A percentile compares a stretch with the other conserved stretches of the same genome.
Conservation (phyloP, 2,888 invertebrate species). For the Lapara coniferarum region DNA sequence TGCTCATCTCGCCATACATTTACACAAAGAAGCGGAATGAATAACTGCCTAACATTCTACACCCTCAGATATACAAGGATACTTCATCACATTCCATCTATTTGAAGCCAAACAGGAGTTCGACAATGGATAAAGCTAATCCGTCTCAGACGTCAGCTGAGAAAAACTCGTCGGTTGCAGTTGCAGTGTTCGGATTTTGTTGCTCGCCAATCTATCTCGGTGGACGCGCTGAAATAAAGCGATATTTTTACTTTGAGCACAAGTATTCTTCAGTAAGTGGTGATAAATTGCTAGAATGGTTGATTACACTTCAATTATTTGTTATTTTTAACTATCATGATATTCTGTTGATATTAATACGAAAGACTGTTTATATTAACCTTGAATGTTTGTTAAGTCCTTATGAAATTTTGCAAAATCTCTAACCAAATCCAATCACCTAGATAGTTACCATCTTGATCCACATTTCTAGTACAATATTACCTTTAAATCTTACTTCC, state of each 20-base stretch:
- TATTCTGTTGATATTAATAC: not conserved
- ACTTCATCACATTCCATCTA: not conserved
- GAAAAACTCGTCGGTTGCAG: constrained; percentile 8
- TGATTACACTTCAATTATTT: too few species aligned
- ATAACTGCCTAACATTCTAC: not conserved
- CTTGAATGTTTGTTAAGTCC: too few species aligned
- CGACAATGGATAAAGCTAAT: constrained; percentile 12
- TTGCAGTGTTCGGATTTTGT: constrained; percentile 10
- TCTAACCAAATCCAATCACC: too few species aligned
- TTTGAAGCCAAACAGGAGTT: not conserved
- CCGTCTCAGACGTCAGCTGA: constrained; percentile 12
- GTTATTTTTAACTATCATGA: too few species aligned
- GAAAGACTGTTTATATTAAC: not conserved
- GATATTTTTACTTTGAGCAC: constrained; percentile 5
- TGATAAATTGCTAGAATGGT: not conserved
- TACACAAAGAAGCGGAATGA: too few species aligned
- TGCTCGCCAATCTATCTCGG: constrained; percentile 14
- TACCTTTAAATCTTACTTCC: not conserved
- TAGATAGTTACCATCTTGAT: too few species aligned
- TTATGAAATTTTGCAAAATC: too few species aligned
- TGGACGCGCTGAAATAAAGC: not conserved
- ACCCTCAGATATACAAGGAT: not conserved
- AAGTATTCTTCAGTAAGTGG: not conserved
- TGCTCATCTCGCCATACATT: too few species aligned
- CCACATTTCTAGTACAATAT: too few species aligned